Evolutionary conservation across 2,113 vertebrate species (phyloP).

Genomic region (Cinclus cinclus): DNA sequence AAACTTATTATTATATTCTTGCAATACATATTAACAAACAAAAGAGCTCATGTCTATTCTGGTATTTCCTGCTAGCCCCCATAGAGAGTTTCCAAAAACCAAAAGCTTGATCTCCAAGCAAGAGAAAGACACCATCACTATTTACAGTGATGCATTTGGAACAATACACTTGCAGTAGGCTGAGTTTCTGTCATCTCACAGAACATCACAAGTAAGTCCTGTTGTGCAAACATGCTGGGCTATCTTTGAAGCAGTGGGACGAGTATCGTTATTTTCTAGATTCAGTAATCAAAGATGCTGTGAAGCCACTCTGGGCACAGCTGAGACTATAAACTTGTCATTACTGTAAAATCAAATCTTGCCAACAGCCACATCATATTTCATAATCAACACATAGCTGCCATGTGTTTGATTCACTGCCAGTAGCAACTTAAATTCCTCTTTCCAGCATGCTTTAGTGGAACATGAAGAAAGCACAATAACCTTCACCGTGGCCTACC

Average conservation of each 20-base stretch:
- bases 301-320: background rate
- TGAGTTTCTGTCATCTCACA: background rate
- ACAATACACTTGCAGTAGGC: background rate
- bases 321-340: background rate
- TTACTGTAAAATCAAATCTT: background rate
- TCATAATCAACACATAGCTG: background rate
- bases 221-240: background rate
- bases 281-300: background rate
- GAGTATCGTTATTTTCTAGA: background rate
- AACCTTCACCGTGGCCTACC: background rate
- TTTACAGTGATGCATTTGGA: background rate
- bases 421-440: background rate
- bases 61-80: background rate
- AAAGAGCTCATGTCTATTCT: background rate
- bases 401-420: background rate
- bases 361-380: background rate
- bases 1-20: background rate
- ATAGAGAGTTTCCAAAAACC: background rate
- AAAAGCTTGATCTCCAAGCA: background rate
- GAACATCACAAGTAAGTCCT: background rate
- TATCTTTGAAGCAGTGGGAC: background rate
- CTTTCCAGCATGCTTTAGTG: background rate
- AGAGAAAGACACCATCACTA: background rate
- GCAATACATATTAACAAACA: background rate
- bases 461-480: background rate